phyloP scores from a whole-genome alignment of 2,888 invertebrate genomes.

The Sminthurides aquaticus region DNA sequence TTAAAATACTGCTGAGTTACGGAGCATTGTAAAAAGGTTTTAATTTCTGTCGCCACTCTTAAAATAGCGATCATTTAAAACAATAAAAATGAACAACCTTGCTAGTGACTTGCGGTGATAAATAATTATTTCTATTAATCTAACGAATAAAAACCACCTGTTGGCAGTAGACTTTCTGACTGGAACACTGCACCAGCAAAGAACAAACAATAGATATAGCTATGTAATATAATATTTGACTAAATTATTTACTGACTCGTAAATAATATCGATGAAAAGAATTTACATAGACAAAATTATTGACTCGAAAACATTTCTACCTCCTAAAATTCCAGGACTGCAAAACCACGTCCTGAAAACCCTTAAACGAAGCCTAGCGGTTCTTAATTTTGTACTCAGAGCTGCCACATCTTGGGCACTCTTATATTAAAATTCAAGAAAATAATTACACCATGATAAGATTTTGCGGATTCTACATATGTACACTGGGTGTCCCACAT shows the following conservation, averaged over 20 bases:
- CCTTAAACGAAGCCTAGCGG: too few relatives aligned
- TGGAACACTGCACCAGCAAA: not conserved
- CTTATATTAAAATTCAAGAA: not conserved
- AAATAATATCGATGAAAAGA: not conserved
- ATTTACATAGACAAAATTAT: too few relatives aligned
- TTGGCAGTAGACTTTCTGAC: not conserved
- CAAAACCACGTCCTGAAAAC: too few relatives aligned
- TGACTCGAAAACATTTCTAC: too few relatives aligned
- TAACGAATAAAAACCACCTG: not conserved
- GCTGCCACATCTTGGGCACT: not conserved
- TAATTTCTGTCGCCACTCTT: too few relatives aligned
- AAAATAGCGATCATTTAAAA: not conserved
- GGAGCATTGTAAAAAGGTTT: not conserved
- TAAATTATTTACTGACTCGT: not conserved
- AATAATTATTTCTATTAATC: too few relatives aligned
- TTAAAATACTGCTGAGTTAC: not conserved
- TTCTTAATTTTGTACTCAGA: not conserved
- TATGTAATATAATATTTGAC: too few relatives aligned
- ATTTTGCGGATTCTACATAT: not conserved
- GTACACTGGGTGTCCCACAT: not conserved
- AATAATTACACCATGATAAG: not conserved
- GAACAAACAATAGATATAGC: not conserved
- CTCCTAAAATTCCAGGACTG: too few relatives aligned
- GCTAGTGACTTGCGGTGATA: too few relatives aligned
- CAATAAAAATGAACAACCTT: constrained; percentile 13